Conservation (phyloP, 2,113 vertebrate genomes). For the Microcebus jonahi region DNA sequence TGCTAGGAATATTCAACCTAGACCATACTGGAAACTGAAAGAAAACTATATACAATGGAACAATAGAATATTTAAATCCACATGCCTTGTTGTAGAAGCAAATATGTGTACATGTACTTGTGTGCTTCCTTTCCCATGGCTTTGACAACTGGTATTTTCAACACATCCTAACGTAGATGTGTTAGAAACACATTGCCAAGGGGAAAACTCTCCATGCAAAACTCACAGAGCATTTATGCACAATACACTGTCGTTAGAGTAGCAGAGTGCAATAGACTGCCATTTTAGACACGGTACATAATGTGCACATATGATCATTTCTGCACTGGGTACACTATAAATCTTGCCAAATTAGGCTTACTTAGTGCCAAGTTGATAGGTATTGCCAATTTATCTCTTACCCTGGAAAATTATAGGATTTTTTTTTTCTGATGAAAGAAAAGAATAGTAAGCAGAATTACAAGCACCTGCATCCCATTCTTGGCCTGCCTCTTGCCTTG, state of each 20-base stretch:
- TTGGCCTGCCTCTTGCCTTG: slow-evolving; percentile 56
- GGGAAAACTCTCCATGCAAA: neutral
- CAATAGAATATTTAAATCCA: neutral
- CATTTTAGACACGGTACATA: neutral
- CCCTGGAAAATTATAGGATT: slow-evolving; percentile 48
- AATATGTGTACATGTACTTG: neutral
- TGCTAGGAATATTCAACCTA: neutral
- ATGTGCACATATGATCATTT: slow-evolving; percentile 24
- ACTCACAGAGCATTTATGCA: neutral
- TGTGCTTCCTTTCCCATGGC: neutral
- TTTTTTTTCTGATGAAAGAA: slow-evolving; percentile 57
- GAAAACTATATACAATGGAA: neutral
- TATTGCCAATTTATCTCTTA: slow-evolving; percentile 60
- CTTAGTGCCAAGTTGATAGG: slow-evolving; percentile 61
- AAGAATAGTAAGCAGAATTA: slow-evolving; percentile 44
- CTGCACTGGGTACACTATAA: neutral
- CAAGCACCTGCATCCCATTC: slow-evolving; percentile 58
- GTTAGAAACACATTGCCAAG: neutral
- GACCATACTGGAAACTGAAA: neutral
- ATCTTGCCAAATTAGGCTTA: slow-evolving; percentile 67
- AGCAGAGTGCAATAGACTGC: neutral
- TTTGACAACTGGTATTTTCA: slow-evolving; percentile 2
- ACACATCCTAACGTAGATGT: neutral
- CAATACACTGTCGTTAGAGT: neutral
- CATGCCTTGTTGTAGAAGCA: neutral